Base-by-base conservation (phyloP, 2,797 vertebrate genomes). In the Lycodopsis pacificus region DNA sequence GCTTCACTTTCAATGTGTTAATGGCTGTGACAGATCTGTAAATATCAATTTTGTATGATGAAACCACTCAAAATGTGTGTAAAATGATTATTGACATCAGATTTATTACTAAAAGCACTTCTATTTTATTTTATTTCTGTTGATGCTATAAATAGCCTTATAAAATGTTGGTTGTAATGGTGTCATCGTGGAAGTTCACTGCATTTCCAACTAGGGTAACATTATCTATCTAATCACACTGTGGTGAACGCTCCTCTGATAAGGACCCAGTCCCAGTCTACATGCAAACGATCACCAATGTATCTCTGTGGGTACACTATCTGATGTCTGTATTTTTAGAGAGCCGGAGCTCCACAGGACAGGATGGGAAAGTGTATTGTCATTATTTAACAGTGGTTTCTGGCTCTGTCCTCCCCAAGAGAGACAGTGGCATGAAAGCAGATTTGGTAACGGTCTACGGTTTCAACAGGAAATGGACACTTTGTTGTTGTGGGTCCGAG, bases 401-500 rank as follows among this genome's bases (percentile, higher is more conserved):
- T 90, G 84, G 82, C 85, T 62, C 66, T 67, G 88, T 89, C 79
- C 66, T 79, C 46, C 64, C 32, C 7, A 42, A 40, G 73, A 74
- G 83, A 77, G 83, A 86, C 75, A 27, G 65, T 36, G 72, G 56
- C 80, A 77, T 40, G 48, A 54, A 40, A 80, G 86, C 71, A 88
- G 86, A 87, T 92, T 90, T 91, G 87, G 83, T 93, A 88, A 89
- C 92, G 75, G 90, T 85, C 86, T 94, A 90, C 34, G 13, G 83
- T 94, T 94, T 94, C 93, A 92, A 25, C 56, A 71, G 90, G 91
- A 92, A 94, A 93, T 80, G 64, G 79, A 79, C 65, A 73, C 82
- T 85, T 81, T 89, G 89, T 91, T 90, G 87, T 87, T 48, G 82
- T 73, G 71, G 68, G 70, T 85, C 80, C 81, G 76, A 71, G 66